A percentile compares a stretch with the other conserved stretches of the same genome.
These are phyloP conservation scores for Strix occidentalis DNA, from an alignment of 2,797 vertebrate species.

Conservation along the genomic window DNA sequence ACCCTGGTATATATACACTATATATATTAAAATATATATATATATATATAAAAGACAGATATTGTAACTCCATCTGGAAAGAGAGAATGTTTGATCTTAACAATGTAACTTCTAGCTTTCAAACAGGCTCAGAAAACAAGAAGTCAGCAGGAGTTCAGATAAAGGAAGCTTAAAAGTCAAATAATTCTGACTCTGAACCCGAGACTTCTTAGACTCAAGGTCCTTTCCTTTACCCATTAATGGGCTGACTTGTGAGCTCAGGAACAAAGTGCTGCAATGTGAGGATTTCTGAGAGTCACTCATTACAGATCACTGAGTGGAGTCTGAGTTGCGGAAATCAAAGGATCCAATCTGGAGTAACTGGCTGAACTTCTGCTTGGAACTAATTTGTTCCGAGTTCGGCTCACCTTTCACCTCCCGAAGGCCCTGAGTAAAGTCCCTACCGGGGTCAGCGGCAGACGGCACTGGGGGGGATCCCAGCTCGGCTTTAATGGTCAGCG, in stretches of 20 bases:
- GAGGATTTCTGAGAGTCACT: conserved; percentile 80
- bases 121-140: conserved; percentile 76
- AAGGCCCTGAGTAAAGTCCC: conserved; percentile 62
- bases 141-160: conserved; percentile 76
- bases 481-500: not conserved
- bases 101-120: conserved; percentile 77
- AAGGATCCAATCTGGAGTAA: conserved; percentile 78
- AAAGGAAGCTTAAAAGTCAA: conserved; percentile 77
- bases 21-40: conserved; percentile 63
- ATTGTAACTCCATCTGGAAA: conserved; percentile 75
- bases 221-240: conserved; percentile 78
- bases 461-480: conserved; percentile 39
- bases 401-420: conserved; percentile 71
- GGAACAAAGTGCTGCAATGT: conserved; percentile 77
- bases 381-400: conserved; percentile 76
- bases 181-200: conserved; percentile 76
- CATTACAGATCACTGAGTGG: conserved; percentile 77
- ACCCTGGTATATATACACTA: conserved; percentile 62
- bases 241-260: conserved; percentile 76
- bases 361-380: conserved; percentile 77
- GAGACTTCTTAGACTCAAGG: conserved; percentile 76
- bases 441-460: conserved; percentile 58
- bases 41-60: conserved; percentile 69
- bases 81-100: conserved; percentile 76
- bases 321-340: conserved; percentile 75